Conservation (phyloP, 2,797 vertebrate species). For the Schizopygopsis malacanthus region DNA sequence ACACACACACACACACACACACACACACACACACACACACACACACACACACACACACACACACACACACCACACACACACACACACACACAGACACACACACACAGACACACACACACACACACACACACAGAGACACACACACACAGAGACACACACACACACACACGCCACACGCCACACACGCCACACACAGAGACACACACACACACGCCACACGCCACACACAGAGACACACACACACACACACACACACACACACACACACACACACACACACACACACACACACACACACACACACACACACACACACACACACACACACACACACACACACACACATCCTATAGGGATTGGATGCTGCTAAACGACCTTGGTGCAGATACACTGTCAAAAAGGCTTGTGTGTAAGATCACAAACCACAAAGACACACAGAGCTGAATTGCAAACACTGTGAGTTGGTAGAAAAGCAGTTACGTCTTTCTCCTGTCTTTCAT, state of each 20-base stretch:
- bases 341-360: neutral
- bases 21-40: constrained; percentile 16
- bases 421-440: neutral
- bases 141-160: neutral
- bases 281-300: too few relatives aligned
- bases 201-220: too few relatives aligned
- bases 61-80: neutral
- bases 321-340: neutral
- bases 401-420: neutral
- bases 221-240: too few relatives aligned
- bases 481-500: neutral
- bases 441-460: neutral
- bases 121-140: neutral
- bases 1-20: neutral
- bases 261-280: neutral
- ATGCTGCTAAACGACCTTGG: constrained; percentile 27
- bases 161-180: neutral
- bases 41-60: constrained; percentile 7
- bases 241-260: neutral
- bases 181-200: neutral
- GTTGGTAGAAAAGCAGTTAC: neutral
- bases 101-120: neutral
- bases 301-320: too few relatives aligned
- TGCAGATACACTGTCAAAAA: neutral
- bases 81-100: neutral